phyloP scores from a whole-genome alignment of 1,140 invertebrate species.

The Drosophila gunungcola region DNA sequence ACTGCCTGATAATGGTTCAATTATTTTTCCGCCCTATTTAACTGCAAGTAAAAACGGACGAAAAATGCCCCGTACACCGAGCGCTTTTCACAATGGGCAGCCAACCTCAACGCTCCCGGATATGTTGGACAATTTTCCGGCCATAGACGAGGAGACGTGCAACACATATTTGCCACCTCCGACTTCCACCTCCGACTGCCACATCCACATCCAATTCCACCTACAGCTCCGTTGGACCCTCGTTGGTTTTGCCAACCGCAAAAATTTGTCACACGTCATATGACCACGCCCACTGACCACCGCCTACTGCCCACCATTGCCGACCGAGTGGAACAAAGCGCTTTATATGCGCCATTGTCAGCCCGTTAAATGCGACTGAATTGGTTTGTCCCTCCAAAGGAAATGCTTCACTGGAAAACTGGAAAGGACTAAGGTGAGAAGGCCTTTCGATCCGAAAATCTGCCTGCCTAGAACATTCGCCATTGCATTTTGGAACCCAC shows the following conservation, averaged over 20 bases:
- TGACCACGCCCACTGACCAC: constrained; percentile 46
- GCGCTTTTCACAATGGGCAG: constrained; percentile 38
- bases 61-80: not conserved
- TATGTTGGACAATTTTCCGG: constrained; percentile 76
- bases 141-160: constrained; percentile 62
- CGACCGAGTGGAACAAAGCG: constrained; percentile 43
- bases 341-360: constrained; percentile 63
- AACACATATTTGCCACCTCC: constrained; percentile 36
- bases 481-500: not conserved
- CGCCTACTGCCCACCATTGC: constrained; percentile 1
- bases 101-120: constrained; percentile 65
- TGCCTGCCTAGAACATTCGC: too few relatives aligned
- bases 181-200: not conserved
- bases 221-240: constrained; percentile 1
- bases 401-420: not conserved
- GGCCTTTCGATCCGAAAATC: constrained; percentile 10
- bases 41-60: constrained; percentile 61
- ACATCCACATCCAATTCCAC: too few relatives aligned
- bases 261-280: constrained; percentile 75
- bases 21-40: constrained; percentile 84
- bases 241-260: constrained; percentile 62
- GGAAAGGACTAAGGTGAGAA: too few relatives aligned
- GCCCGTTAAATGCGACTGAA: constrained; percentile 47
- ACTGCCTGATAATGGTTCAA: constrained; percentile 82
- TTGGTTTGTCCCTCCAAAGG: not conserved